These are phyloP conservation scores for Drosophila anomelani DNA, from an alignment of 2,888 invertebrate genomes.

Conservation along the genomic window DNA sequence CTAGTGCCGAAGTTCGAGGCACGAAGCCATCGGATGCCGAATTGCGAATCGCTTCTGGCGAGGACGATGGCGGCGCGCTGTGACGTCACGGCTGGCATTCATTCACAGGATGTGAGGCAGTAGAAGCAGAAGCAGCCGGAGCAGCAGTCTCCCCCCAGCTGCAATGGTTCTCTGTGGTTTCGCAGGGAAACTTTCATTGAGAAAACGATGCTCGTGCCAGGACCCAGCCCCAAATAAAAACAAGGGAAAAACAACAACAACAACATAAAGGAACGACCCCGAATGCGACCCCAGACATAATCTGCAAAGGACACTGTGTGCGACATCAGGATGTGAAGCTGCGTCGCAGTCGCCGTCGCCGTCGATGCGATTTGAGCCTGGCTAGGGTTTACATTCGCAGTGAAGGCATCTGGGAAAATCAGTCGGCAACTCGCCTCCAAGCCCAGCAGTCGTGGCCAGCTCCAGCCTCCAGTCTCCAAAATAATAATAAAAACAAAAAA, in stretches of 20 bases:
- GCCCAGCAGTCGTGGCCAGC: conserved; percentile 74
- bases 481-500: background rate
- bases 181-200: conserved; percentile 63
- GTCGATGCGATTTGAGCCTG: conserved; percentile 66
- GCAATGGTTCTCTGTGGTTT: background rate
- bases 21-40: conserved; percentile 8
- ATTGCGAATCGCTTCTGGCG: conserved; percentile 1
- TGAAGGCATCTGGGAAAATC: conserved; percentile 77
- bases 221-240: background rate
- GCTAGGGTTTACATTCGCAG: conserved; percentile 74
- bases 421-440: conserved; percentile 82
- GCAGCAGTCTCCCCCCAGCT: background rate
- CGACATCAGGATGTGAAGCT: conserved; percentile 44
- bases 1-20: conserved; percentile 72
- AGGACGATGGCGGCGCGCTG: conserved; percentile 42
- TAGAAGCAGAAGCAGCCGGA: conserved; percentile 7
- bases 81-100: conserved; percentile 83
- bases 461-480: conserved; percentile 17
- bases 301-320: conserved; percentile 69
- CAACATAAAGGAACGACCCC: background rate
- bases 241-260: background rate
- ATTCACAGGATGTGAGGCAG: conserved; percentile 80
- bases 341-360: conserved; percentile 15
- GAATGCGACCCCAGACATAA: conserved; percentile 40
- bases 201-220: conserved; percentile 48